Percentiles rank a stretch among this genome's conserved stretches.
Conservation (phyloP, 2,113 vertebrate species). For the Hoplias malabaricus region DNA sequence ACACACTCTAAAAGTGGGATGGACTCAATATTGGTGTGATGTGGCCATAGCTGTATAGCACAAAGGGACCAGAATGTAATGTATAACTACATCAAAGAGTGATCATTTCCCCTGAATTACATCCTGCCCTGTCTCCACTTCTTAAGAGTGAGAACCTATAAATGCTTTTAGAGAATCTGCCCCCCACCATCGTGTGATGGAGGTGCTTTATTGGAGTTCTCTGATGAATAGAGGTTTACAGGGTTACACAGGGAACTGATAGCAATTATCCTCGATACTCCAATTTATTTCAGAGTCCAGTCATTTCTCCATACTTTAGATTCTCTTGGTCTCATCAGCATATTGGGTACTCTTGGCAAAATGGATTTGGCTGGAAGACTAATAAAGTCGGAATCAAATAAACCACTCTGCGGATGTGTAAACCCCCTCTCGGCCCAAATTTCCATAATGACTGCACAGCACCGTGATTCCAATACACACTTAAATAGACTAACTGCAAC, state of each 20-base stretch:
- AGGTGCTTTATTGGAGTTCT: not conserved
- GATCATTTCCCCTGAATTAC: no score
- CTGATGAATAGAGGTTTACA: not conserved
- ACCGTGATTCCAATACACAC: not conserved
- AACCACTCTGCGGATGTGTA: conserved; percentile 37
- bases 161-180: not conserved
- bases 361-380: conserved; percentile 36
- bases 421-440: conserved; percentile 29
- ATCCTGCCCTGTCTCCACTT: no score
- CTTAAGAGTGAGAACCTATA: not conserved
- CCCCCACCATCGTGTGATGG: not conserved
- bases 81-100: no score
- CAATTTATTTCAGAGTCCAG: conserved; percentile 28
- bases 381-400: conserved; percentile 44
- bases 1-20: no score
- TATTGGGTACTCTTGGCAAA: conserved; percentile 19
- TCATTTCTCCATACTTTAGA: conserved; percentile 2
- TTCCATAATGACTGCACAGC: conserved; percentile 42
- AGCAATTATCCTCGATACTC: conserved; percentile 8
- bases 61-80: no score
- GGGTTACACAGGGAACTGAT: not conserved
- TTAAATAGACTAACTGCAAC: conserved; percentile 25
- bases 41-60: no score
- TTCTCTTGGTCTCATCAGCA: not conserved
- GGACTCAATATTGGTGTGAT: no score